These are phyloP conservation scores for Micrasema longulum DNA, from an alignment of 1,140 invertebrate species.

Conservation along the genomic window DNA sequence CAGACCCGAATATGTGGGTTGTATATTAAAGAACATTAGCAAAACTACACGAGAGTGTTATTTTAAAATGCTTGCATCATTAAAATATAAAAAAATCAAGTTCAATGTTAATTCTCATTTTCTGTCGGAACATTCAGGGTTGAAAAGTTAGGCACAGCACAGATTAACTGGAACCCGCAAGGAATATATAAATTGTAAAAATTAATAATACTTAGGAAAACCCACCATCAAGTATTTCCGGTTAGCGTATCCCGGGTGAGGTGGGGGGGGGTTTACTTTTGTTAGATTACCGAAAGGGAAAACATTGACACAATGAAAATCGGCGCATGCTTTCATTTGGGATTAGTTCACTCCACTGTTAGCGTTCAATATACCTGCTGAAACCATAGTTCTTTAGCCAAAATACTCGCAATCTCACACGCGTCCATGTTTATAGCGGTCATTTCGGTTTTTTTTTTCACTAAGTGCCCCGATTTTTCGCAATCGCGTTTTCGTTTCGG, in stretches of 20 bases:
- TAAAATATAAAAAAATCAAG: too few species aligned
- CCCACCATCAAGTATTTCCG: slow-evolving; percentile 5
- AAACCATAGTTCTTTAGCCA: slow-evolving; percentile 83
- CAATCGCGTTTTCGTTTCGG: slow-evolving; percentile 32
- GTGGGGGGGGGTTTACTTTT: background rate
- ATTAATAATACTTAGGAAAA: too few species aligned
- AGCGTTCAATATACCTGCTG: slow-evolving; percentile 72
- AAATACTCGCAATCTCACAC: slow-evolving; percentile 82
- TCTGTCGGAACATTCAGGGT: too few species aligned
- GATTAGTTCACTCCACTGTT: slow-evolving; percentile 34
- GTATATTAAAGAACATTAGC: too few species aligned
- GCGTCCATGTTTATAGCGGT: slow-evolving; percentile 69
- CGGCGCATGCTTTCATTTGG: slow-evolving; percentile 38
- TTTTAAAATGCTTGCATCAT: too few species aligned
- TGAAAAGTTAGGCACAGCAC: too few species aligned
- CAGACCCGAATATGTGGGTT: too few species aligned
- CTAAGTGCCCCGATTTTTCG: slow-evolving; percentile 19
- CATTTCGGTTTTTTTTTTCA: slow-evolving; percentile 10
- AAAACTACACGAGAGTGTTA: too few species aligned
- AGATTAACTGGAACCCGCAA: too few species aligned
- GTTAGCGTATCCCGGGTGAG: slow-evolving; percentile 12
- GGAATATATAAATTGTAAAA: too few species aligned
- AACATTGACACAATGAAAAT: slow-evolving; percentile 49
- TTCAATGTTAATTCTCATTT: background rate
- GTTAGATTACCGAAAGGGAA: slow-evolving; percentile 25